Percentiles rank a stretch among this genome's conserved stretches.
These are phyloP conservation scores for Fregetta grallaria DNA, from an alignment of 2,113 vertebrate species.

Conservation along the genomic window DNA sequence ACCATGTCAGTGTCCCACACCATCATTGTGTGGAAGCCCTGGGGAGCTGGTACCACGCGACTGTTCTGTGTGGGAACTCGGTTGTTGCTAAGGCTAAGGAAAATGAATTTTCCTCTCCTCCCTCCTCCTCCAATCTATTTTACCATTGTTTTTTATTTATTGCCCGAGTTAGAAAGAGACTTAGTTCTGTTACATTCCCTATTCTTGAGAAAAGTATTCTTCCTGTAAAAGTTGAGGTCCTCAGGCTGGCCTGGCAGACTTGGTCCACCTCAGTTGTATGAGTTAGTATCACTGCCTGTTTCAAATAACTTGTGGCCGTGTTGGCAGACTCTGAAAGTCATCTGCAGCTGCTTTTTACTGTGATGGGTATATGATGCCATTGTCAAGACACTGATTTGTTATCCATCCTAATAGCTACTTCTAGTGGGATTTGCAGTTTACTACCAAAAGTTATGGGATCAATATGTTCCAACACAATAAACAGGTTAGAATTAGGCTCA, in stretches of 20 bases:
- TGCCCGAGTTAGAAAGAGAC: not conserved
- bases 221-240: not conserved
- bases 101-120: not conserved
- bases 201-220: not conserved
- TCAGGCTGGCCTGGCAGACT: not conserved
- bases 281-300: not conserved
- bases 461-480: not conserved
- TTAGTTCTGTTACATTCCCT: not conserved
- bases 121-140: not conserved
- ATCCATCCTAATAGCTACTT: not conserved
- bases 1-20: not conserved
- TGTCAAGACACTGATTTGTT: slow-evolving; percentile 32
- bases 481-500: not conserved
- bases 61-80: not conserved
- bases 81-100: not conserved
- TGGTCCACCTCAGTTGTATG: not conserved
- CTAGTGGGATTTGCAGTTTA: not conserved
- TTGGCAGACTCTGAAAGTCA: not conserved
- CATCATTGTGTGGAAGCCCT: rapidly evolving
- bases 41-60: not conserved
- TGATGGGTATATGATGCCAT: not conserved
- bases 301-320: not conserved
- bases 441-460: not conserved
- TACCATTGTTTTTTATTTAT: not conserved
- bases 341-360: not conserved